Evolutionary conservation across 2,797 vertebrate species (phyloP).

Genomic region (Spinus pinus): DNA sequence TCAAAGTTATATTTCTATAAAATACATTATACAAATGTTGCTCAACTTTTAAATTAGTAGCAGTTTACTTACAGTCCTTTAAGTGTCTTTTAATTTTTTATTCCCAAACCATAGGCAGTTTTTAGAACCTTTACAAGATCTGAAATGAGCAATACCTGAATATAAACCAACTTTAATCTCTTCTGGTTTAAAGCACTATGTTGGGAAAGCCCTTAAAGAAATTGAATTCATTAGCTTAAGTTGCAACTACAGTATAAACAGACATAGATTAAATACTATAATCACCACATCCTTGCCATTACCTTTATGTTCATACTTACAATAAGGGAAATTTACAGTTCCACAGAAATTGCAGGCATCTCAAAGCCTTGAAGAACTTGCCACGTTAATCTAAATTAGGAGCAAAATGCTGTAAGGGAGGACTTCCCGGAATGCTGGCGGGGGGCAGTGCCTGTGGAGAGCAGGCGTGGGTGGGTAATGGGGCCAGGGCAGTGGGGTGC

Average conservation of each 20-base stretch:
- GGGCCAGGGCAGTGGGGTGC: no score
- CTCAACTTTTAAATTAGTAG: background rate
- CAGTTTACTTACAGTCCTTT: background rate
- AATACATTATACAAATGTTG: background rate
- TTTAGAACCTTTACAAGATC: conserved; percentile 1
- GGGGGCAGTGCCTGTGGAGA: background rate
- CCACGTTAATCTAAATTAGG: background rate
- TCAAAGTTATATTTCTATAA: background rate
- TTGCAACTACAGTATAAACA: conserved; percentile 16
- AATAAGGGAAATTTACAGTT: background rate
- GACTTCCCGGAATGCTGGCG: background rate
- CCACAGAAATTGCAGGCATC: background rate
- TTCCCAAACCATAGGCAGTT: conserved; percentile 1
- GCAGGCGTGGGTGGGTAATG: rapidly evolving
- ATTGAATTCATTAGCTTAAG: conserved; percentile 18
- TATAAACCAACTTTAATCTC: conserved; percentile 30
- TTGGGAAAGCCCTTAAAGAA: conserved; percentile 29
- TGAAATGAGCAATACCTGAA: conserved; percentile 50
- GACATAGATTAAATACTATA: background rate
- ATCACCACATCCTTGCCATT: background rate
- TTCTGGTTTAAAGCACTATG: conserved; percentile 30
- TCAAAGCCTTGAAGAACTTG: background rate
- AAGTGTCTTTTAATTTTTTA: conserved; percentile 1
- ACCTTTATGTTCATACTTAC: background rate
- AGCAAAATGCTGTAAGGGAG: background rate